These are phyloP conservation scores for Hippasteria phrygiana DNA, from an alignment of 53 echinoderm and acorn worm genomes.

Conservation along the genomic window DNA sequence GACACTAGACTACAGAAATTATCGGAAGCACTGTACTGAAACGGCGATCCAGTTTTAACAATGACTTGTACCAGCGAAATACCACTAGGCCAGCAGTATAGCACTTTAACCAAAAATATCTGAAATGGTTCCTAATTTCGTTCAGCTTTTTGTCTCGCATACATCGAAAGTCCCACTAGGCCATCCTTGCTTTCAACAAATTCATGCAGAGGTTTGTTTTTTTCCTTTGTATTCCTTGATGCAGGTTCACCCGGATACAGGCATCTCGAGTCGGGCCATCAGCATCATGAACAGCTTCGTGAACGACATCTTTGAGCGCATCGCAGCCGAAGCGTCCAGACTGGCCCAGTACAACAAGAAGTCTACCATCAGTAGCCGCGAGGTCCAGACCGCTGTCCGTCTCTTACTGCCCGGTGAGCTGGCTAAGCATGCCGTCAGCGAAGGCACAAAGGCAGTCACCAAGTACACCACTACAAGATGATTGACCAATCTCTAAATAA, in stretches of 20 bases:
- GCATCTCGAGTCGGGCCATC: conserved; percentile 76
- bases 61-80: too few species aligned
- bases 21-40: too few species aligned
- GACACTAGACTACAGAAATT: too few species aligned
- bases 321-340: conserved; percentile 57
- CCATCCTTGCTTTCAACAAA: background rate
- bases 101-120: too few species aligned
- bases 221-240: conserved; percentile 15
- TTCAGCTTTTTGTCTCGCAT: too few species aligned
- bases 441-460: conserved; percentile 90
- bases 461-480: conserved; percentile 73
- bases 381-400: conserved; percentile 82
- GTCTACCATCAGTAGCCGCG: conserved; percentile 82
- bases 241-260: conserved; percentile 88
- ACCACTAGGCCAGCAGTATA: too few species aligned
- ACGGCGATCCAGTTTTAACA: too few species aligned
- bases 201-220: background rate
- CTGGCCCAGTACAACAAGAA: conserved; percentile 89
- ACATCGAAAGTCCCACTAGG: too few species aligned
- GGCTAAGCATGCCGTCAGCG: conserved; percentile 84
- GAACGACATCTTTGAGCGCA: conserved; percentile 88
- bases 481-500: conserved; percentile 3
- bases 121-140: too few species aligned
- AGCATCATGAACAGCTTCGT: conserved; percentile 88
- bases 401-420: conserved; percentile 86